Evolutionary conservation across 1,140 invertebrate species (phyloP), one percentile per base, ranked within the genome.

Genomic region (Brachionus plicatilis): DNA sequence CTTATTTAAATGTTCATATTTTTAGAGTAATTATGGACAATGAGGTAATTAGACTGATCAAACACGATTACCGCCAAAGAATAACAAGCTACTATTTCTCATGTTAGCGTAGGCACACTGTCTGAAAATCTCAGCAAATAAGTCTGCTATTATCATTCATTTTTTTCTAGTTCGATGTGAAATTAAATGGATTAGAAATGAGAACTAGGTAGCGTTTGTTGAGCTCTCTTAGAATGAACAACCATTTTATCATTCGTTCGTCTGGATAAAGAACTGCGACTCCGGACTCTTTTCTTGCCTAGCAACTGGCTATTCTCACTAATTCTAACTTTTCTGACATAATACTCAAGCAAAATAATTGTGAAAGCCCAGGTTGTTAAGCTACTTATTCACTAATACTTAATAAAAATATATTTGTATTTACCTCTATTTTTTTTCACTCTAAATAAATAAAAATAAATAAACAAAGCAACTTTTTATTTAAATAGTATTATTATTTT

Each of bases 361-460:
- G 7, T 20, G 53, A 60, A 60, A 60, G 17, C 20, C 53, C 53
- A 27, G 53, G 53, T 60, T 60, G 53, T 60, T 60, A 60, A 60
- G 53, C 53, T 60, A 60, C 53, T 60, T 60, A 60, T 60, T 60
- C 53, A 60, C 53, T 60, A 72, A 72, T 72, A 72, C 68, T 43
- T 72, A 72, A 43, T 47, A 72, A 72, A 72, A 72, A 72, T 43
- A 72, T 72, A 72, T 72, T 41, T n/a, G 11, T 68, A 33, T 68
- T 68, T 68, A 33, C 33, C 66, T 68, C 3, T 66, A 12, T 68
- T 68, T 68, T 68, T 68, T 14, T 1, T 33, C 3, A 0, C 29
- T 37, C 4, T 33, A 37, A 68, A 41, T 68, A 68, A 68, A 68
- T 68, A 68, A 68, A 41, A 37, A 68, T n/a, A 68, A 68, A 9